Evolutionary conservation across 2,113 vertebrate species (phyloP).

Genomic region (Phasianus colchicus): DNA sequence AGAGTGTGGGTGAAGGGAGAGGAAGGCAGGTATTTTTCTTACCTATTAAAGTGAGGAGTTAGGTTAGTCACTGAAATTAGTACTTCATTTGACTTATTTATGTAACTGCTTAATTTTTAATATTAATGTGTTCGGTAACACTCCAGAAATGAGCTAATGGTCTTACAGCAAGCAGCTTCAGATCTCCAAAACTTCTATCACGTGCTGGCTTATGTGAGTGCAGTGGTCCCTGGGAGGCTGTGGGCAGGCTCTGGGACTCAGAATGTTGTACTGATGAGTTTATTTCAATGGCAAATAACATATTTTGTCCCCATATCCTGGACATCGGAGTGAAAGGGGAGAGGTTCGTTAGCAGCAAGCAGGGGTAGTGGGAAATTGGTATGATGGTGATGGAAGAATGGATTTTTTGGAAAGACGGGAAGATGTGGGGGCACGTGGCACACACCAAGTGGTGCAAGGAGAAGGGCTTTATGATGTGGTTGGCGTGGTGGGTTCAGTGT

Average conservation of each 20-base stretch:
- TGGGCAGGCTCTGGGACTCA: background rate
- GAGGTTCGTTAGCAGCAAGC: background rate
- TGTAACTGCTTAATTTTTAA: background rate
- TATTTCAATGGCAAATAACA: background rate
- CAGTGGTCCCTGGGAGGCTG: background rate
- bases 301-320: background rate
- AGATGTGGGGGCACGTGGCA: background rate
- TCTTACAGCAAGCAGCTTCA: background rate
- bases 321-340: background rate
- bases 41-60: background rate
- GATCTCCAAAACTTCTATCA: background rate
- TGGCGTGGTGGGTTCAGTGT: background rate
- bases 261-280: fast-evolving
- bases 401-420: background rate
- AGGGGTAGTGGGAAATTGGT: background rate
- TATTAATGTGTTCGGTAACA: background rate
- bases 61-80: background rate
- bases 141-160: background rate
- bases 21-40: background rate
- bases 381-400: background rate
- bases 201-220: fast-evolving
- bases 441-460: background rate
- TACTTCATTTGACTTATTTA: background rate
- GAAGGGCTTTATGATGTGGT: background rate
- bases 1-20: background rate